Base-by-base conservation (phyloP, 2,888 invertebrate species). In the Taphrorychus bicolor region DNA sequence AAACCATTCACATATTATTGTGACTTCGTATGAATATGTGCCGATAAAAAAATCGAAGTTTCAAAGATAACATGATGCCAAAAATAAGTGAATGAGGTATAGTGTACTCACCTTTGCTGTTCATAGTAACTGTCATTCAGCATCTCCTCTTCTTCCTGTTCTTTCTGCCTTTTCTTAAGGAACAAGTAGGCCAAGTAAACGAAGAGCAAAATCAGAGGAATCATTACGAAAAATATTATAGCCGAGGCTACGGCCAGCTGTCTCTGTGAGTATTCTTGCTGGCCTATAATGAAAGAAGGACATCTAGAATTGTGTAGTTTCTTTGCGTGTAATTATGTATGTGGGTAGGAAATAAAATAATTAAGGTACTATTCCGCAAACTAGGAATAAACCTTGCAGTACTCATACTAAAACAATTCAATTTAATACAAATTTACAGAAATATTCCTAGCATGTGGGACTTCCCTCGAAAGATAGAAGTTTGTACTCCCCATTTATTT, bases 191-290 rank as follows among this genome's bases (percentile, higher is more conserved):
- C 82, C 57, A 80, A 66, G 68, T 78, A 82, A 7, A 92, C 86
- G 59, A 93, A 84, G 9, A 90, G 81, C 70, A 94, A 82, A 22
- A 93, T 76, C 59, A 93, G 85, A 0, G 94, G 93, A 71, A 95
- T 83, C 78, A 95, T 83, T 59, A 93, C 87, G 3, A 89, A 89
- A 72, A 93, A 83, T 74, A 93, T 87, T 78, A 93, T 88, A 71
- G 91, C 93, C 78, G 90, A 87, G 1, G 94, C 92, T 5, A 91
- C 84, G 17, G 93, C 93, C 22, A 92, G 89, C 73, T 90, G 89
- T 58, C 92, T 87, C 4, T 91, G 87, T 11, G 91, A 89, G 82
- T 92, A 93, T 82, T 94, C 94, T 80, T 92, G 91, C 73, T 90
- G 88, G 23, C 69, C 69, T 66, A 51, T 42, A 51, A 48, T 2